Percentiles rank a stretch among this genome's conserved stretches.
Evolutionary conservation across 64 coral and sea anemone genomes (phyloP).

Genomic region (Actinia equina): DNA sequence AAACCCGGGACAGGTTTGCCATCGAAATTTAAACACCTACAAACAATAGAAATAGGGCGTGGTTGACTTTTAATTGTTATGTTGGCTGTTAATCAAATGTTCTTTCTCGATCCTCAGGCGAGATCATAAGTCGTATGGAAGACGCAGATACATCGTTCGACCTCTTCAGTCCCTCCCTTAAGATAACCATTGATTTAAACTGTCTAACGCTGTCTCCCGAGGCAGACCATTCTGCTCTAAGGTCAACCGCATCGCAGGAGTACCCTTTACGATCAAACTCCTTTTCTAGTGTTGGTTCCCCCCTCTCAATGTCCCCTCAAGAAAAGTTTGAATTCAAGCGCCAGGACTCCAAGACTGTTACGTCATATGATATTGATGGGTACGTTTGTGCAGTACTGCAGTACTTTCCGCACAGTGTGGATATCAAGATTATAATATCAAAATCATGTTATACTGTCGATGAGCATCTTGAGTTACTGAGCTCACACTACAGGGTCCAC

Average conservation of each 20-base stretch:
- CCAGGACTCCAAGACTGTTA: constrained; percentile 71
- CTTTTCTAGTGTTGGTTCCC: constrained; percentile 67
- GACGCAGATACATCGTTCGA: constrained; percentile 68
- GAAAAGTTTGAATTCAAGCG: constrained; percentile 81
- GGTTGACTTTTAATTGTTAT: too few relatives aligned
- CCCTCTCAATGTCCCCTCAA: constrained; percentile 63
- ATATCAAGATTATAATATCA: too few relatives aligned
- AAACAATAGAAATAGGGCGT: too few relatives aligned
- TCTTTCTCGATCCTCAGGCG: constrained; percentile 32
- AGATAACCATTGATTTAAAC: constrained; percentile 87
- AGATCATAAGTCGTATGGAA: constrained; percentile 67
- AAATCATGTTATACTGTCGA: too few relatives aligned
- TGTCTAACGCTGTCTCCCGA: constrained; percentile 76
- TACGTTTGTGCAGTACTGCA: too few relatives aligned
- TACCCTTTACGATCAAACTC: constrained; percentile 49
- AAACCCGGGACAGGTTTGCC: too few relatives aligned
- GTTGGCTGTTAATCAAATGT: too few relatives aligned
- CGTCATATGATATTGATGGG: constrained; percentile 91
- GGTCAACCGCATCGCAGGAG: constrained; percentile 38
- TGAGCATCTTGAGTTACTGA: too few relatives aligned
- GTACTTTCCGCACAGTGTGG: too few relatives aligned
- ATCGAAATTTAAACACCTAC: too few relatives aligned
- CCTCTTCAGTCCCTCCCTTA: constrained; percentile 75
- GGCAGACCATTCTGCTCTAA: constrained; percentile 77
- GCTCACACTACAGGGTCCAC: too few relatives aligned